Evolutionary conservation across 2,888 invertebrate genomes (phyloP), one percentile per base, ranked within the genome.

Genomic region (Nemotelus pantherinus): DNA sequence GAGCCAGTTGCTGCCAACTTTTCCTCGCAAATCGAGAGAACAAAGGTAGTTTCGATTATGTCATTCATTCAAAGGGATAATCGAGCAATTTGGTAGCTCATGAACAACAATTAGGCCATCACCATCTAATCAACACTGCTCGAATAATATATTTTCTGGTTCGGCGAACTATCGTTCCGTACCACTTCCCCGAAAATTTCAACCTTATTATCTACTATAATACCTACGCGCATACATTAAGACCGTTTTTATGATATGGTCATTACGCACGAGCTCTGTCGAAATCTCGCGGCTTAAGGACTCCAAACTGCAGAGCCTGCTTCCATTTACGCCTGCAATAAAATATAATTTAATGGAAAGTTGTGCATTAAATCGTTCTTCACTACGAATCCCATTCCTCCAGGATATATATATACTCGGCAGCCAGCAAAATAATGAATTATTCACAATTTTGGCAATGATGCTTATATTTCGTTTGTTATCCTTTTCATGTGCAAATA

Each of bases 271-370:
- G 41, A 63, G 43, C 43, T 43, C 63, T 41, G 43, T 7, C 7
- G 2, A 25, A 50, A 63, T 43, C 43, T 43, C 43, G 63, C 43
- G 63, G 43, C 63, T 63, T 63, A 9, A 10, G 57, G 57, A 57
- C 57, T 25, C 63, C 3, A 63, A 7, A 43, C 39, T 63, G 63
- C 63, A 63, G 43, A 45, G 65, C 2, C 3, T 67, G 67, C 47
- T 67, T 70, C 55, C 70, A 70, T 48, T 72, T 39, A 48, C 71
- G 60, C 74, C 3, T 74, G 74, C 74, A 74, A 74, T 74, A 74
- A 74, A 74, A 74, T 48, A 60, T 60, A 74, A 74, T 74, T 74
- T 74, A 74, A 74, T 74, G 74, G 74, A 47, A 74, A 60, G 48
- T 63, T 60, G 63, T 74, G 60, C 74, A 74, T 60, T 41, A 63